Evolutionary conservation across 2,797 vertebrate species (phyloP).

Genomic region (Microctenopoma stevenorrisi): DNA sequence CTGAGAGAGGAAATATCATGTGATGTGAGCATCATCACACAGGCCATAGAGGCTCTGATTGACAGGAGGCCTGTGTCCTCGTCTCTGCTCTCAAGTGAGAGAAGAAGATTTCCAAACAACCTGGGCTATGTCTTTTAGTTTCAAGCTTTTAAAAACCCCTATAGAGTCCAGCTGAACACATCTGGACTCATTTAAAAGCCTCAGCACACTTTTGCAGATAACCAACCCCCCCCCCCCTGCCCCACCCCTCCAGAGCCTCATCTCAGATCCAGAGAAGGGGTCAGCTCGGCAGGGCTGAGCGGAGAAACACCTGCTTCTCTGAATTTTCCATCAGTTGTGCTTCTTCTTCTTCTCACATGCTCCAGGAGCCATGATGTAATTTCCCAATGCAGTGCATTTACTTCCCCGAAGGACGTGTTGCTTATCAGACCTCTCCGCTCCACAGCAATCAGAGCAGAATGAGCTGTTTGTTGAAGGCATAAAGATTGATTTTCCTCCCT

Average conservation of each 20-base stretch:
- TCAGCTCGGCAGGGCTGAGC: not conserved
- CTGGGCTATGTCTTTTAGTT: not conserved
- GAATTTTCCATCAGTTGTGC: too few relatives aligned
- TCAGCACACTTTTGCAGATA: constrained; percentile 24
- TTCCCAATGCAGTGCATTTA: not conserved
- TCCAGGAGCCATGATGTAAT: constrained; percentile 4
- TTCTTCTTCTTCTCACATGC: too few relatives aligned
- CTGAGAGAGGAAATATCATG: not conserved
- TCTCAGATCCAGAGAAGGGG: constrained; percentile 29
- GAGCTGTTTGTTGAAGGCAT: constrained; percentile 1
- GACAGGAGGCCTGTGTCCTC: too few relatives aligned
- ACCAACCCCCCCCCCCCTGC: too few relatives aligned
- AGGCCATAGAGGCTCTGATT: too few relatives aligned
- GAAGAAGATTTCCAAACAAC: too few relatives aligned
- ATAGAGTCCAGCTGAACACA: constrained; percentile 35
- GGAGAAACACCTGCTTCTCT: too few relatives aligned
- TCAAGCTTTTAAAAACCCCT: not conserved
- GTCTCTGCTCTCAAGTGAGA: too few relatives aligned
- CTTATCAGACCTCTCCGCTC: not conserved
- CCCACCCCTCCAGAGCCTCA: not conserved
- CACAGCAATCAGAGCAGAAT: not conserved
- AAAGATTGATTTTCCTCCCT: constrained; percentile 22
- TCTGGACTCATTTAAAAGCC: constrained; percentile 39
- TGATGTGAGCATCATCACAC: too few relatives aligned
- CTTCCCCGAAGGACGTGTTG: not conserved